Conservation (phyloP, 2,113 vertebrate genomes). For the Tor tambroides region DNA sequence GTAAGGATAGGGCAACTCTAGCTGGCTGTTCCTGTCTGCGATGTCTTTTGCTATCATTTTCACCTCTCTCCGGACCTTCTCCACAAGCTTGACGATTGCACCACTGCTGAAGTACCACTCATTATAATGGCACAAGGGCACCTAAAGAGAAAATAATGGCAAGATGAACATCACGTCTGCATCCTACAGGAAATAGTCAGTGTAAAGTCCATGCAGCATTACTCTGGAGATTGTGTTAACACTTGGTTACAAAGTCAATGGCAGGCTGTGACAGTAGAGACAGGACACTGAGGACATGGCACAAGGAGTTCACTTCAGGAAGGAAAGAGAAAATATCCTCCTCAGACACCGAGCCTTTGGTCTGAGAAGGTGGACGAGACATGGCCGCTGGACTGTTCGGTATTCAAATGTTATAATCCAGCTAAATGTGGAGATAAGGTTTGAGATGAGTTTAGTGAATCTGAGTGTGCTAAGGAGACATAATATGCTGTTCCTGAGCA, state of each 20-base stretch:
- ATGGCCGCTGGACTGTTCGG: conserved; percentile 80
- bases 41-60: conserved; percentile 72
- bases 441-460: neutral
- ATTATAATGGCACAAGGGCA: conserved; percentile 77
- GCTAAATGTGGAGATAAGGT: conserved; percentile 59
- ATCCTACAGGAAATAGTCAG: neutral
- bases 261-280: conserved; percentile 74
- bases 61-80: conserved; percentile 72
- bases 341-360: conserved; percentile 72
- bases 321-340: conserved; percentile 74
- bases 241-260: conserved; percentile 73
- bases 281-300: conserved; percentile 69
- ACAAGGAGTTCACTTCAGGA: conserved; percentile 74
- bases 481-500: neutral
- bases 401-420: conserved; percentile 82
- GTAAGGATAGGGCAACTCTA: conserved; percentile 76
- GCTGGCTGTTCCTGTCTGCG: conserved; percentile 71
- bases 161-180: neutral
- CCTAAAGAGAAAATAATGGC: conserved; percentile 62
- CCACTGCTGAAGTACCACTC: conserved; percentile 75
- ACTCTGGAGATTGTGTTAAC: neutral
- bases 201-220: neutral
- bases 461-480: neutral
- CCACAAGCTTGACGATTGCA: conserved; percentile 67
- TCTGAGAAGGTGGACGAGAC: conserved; percentile 75